Base-by-base conservation (phyloP, 2,113 vertebrate genomes). In the Sakesphorus luctuosus region DNA sequence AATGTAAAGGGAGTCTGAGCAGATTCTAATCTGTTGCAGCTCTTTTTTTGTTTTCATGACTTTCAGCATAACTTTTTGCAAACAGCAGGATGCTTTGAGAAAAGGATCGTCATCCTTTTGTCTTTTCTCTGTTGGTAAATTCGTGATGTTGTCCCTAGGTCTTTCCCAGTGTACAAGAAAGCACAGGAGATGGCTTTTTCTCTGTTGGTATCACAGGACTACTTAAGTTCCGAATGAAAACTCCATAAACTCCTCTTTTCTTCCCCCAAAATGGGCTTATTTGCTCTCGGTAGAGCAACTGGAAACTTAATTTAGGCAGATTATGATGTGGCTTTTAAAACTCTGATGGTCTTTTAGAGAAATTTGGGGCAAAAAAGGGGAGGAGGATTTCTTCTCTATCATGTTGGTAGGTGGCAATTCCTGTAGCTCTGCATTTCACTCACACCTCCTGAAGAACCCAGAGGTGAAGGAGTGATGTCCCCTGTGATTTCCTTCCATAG, bases 331-430 rank as follows among this genome's bases (percentile, higher is more conserved):
- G 33, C 14, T 89, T 78, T 86, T 66, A 44, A 76, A 47, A 71
- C 29, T 13, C 26, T 82, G 3, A 6, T 2, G 0, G 0, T 4
- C 46, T 90, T 72, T 26, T 4, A 18, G 25, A 46, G 11, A 78
- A 55, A 33, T 33, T 17, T 21, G 1, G 0, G 6, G n/a, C n/a
- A 24, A 52, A 84, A 47, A 17, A 28, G 6, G 13, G 1, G 13
- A 35, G 3, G 6, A 8, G 20, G 6, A 5, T 38, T 29, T 88
- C 23, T 84, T 4, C 28, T 75, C 0, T 79, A 33, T 50, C 13
- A 3, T 76, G 11, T 52, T 58, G n/a, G 33, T 44, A 56, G n/a
- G 44, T 69, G 13, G 16, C 11, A 56, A 56, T 8, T 80, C n/a
- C 20, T 79, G 2, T n/a, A 52, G 38, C 16, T 83, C 44, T 80